Percentiles rank a stretch among this genome's conserved stretches.
phyloP scores from a whole-genome alignment of 2,113 vertebrate genomes.

The Alexandromys fortis region DNA sequence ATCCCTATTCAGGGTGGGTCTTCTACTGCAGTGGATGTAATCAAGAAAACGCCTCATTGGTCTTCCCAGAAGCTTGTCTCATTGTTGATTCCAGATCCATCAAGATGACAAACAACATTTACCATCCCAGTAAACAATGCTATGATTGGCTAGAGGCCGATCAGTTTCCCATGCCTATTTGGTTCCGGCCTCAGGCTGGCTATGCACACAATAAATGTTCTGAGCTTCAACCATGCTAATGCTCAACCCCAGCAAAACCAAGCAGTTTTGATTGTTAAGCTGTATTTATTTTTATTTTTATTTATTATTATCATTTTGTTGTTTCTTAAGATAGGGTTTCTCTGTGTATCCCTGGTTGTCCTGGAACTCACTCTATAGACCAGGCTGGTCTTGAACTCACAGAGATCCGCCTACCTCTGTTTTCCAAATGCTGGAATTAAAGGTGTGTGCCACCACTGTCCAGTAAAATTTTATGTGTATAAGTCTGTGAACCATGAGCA shows the following conservation, averaged over 20 bases:
- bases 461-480: not conserved
- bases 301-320: not conserved
- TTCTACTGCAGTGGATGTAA: not conserved
- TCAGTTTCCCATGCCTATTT: not conserved
- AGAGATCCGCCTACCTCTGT: too few relatives aligned
- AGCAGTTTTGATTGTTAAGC: not conserved
- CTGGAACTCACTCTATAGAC: too few relatives aligned
- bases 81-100: not conserved
- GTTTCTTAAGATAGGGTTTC: too few relatives aligned
- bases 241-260: not conserved
- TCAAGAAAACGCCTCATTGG: not conserved
- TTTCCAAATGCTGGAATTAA: not conserved
- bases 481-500: not conserved
- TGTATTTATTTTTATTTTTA: not conserved
- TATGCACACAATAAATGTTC: fast-evolving
- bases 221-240: not conserved
- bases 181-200: not conserved
- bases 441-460: not conserved
- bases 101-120: not conserved
- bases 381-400: too few relatives aligned
- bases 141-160: not conserved
- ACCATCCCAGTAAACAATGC: not conserved
- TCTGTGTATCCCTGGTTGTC: too few relatives aligned
- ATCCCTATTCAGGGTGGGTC: not conserved
- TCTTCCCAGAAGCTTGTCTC: not conserved